Base-by-base conservation (phyloP, 2,888 invertebrate genomes). In the Bedellia somnulentella region DNA sequence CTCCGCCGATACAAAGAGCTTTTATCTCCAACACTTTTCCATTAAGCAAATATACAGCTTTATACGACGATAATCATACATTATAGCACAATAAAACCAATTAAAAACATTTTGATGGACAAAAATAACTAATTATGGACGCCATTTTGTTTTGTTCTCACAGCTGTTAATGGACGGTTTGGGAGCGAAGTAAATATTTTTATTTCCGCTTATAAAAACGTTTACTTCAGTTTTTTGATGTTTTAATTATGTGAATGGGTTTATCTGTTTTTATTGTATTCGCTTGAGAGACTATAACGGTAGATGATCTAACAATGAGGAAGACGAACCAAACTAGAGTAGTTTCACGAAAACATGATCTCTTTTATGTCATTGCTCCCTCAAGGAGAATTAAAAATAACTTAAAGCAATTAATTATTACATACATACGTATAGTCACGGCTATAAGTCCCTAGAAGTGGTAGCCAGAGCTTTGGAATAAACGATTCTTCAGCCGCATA, bases 11-110 rank as follows among this genome's bases (percentile, higher is more conserved):
- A 73, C 55, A 66, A 62, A 55, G 42, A 43, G 66, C 71, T 71
- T 70, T 73, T 71, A 73, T 71, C 67, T 70, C 50, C 47, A 55
- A 64, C 66, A 58, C 64, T 59, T 52, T 61, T 73, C 75, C 73
- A 73, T 73, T 73, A 75, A 63, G 60, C 66, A 75, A 75, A 73
- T 73, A 73, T 66, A 75, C 73, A 68, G 61, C 64, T 68, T 60
- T 58, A 60, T 52, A 56, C 51, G 48, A 39, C 47, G 39, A 44
- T 73, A 75, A 75, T 70, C 56, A 71, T 46, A 70, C 56, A 61
- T 57, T 59, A 59, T 62, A 60, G 60, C 55, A 16, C 24, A 54
- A 52, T n/a, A 57, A 61, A 67, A 61, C 52, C 61, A 66, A 71
- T 68, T 73, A 64, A 70, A 68, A 68, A 71, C 57, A 68, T 68